Evolutionary conservation across 2,113 vertebrate species (phyloP).

Genomic region (Rallus limicola): DNA sequence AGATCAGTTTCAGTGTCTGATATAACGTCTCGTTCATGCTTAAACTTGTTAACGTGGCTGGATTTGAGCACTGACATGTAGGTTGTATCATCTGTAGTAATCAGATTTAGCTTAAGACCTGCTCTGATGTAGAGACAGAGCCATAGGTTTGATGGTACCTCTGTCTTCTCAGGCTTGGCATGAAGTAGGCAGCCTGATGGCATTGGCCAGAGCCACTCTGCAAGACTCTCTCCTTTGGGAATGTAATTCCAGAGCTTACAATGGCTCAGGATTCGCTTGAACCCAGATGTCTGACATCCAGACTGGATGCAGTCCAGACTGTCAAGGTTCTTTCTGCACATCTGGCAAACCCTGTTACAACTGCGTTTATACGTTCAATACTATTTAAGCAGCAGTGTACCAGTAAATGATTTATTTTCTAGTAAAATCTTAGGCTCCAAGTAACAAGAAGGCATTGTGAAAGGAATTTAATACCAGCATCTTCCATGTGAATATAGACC

Average conservation of each 20-base stretch:
- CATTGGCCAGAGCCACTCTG: background rate
- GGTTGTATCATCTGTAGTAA: background rate
- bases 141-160: background rate
- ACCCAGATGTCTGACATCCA: conserved; percentile 32
- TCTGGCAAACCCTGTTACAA: conserved; percentile 5
- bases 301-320: conserved; percentile 18
- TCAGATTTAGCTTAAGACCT: background rate
- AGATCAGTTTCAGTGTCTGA: background rate
- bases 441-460: background rate
- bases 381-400: background rate
- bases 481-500: background rate
- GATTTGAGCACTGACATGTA: background rate
- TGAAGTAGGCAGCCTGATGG: background rate
- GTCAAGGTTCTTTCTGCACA: conserved; percentile 13
- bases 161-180: background rate
- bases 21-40: background rate
- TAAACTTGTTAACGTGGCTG: background rate
- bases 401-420: conserved; percentile 2
- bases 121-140: background rate
- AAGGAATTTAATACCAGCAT: background rate
- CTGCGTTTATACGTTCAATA: conserved; percentile 25
- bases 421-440: background rate
- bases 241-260: background rate
- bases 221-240: background rate
- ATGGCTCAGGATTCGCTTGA: background rate